These are phyloP conservation scores for Sebastes ruberrimus DNA, from an alignment of 2,797 vertebrate genomes.

Conservation along the genomic window DNA sequence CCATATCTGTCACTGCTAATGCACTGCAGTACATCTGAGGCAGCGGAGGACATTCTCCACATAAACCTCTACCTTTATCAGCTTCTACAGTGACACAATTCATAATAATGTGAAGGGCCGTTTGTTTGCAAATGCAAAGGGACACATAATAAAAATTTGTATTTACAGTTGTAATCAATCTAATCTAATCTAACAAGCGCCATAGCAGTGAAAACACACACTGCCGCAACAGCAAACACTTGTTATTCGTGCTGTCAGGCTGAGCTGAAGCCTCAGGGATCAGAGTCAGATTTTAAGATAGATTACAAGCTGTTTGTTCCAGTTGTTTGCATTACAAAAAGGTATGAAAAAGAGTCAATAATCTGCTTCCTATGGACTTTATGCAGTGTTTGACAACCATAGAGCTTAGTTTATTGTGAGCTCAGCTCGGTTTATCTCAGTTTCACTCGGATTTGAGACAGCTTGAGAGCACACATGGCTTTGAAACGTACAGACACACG, in stretches of 20 bases:
- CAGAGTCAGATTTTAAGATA: conserved; percentile 29
- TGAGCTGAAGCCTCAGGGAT: conserved; percentile 20
- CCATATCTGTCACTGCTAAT: conserved; percentile 4
- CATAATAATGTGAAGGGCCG: background rate
- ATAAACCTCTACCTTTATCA: background rate
- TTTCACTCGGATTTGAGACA: conserved; percentile 6
- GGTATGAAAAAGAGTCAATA: background rate
- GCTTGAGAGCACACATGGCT: background rate
- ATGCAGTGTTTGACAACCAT: conserved; percentile 3
- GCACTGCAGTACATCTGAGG: conserved; percentile 2
- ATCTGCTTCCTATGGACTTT: conserved; percentile 8
- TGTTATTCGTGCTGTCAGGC: conserved; percentile 14
- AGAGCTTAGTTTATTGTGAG: conserved; percentile 7
- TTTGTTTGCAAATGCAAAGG: background rate
- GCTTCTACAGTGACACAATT: background rate
- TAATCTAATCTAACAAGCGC: conserved; percentile 29
- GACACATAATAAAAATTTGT: background rate
- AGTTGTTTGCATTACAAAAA: conserved; percentile 41
- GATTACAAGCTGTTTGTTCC: conserved; percentile 54
- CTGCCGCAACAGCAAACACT: conserved; percentile 11
- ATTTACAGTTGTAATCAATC: conserved; percentile 34
- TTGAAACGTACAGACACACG: background rate
- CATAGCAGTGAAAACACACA: background rate
- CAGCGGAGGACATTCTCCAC: background rate
- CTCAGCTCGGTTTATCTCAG: background rate